Percentiles rank a stretch among this genome's conserved stretches.
phyloP scores from a whole-genome alignment of 2,113 vertebrate genomes.

The Campylomormyrus tamandua region DNA sequence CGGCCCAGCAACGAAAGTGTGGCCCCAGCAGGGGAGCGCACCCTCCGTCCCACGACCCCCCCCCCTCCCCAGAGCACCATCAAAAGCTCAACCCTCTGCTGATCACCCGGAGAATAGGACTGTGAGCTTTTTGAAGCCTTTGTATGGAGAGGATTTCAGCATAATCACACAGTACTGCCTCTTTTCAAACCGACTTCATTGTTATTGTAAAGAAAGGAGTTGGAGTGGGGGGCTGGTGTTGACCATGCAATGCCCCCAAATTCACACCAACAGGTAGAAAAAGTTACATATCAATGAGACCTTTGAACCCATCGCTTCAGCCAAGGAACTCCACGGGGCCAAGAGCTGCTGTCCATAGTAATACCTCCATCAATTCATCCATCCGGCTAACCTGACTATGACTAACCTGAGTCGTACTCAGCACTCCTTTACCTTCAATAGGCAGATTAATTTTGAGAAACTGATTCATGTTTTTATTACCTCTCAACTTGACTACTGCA shows the following conservation, averaged over 20 bases:
- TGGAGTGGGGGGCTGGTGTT: background rate
- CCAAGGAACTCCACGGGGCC: background rate
- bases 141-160: slow-evolving; percentile 18
- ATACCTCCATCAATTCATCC: background rate
- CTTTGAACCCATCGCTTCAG: background rate
- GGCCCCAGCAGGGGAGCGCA: background rate
- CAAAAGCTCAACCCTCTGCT: slow-evolving; percentile 15
- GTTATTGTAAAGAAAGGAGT: slow-evolving; percentile 12
- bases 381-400: background rate
- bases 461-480: background rate
- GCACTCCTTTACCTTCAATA: background rate
- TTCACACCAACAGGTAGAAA: slow-evolving; percentile 4
- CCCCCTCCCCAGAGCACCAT: background rate
- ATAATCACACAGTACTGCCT: slow-evolving; percentile 8
- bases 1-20: slow-evolving; percentile 14
- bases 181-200: slow-evolving; percentile 19
- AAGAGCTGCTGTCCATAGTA: background rate
- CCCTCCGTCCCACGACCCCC: background rate
- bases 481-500: background rate
- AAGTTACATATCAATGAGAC: slow-evolving; percentile 18
- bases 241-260: slow-evolving; percentile 9
- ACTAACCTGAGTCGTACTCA: background rate
- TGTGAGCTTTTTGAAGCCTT: slow-evolving; percentile 11
- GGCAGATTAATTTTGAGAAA: background rate
- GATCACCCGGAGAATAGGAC: slow-evolving; percentile 5